A percentile compares a stretch with the other conserved stretches of the same genome.
Conservation (phyloP, 2,888 invertebrate species). For the Melangyna quadrimaculata region DNA sequence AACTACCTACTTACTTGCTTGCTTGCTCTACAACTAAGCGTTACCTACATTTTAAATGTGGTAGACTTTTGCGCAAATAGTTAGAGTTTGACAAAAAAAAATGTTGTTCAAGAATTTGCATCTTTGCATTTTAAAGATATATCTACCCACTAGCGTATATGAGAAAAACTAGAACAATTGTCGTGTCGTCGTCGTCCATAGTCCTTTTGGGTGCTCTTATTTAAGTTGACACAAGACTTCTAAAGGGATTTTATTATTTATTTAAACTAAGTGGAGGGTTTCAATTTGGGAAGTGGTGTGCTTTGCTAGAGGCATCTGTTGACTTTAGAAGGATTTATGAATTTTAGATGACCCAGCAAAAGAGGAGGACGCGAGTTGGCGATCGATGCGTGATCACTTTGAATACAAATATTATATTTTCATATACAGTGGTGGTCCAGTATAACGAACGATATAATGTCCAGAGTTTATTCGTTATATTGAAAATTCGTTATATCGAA, state of each 20-base stretch:
- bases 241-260: not conserved
- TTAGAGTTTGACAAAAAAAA: not conserved
- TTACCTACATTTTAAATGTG: slow-evolving; percentile 8
- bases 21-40: not conserved
- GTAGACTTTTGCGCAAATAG: slow-evolving; percentile 19
- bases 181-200: slow-evolving; percentile 36
- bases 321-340: not conserved
- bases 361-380: no score
- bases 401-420: no score
- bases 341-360: not conserved
- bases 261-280: not conserved
- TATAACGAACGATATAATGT: no score
- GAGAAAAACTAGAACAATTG: slow-evolving; percentile 42
- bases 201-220: slow-evolving; percentile 2
- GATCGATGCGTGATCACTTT: no score
- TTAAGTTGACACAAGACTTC: slow-evolving; percentile 17
- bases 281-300: not conserved
- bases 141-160: no score
- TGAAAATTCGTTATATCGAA: no score
- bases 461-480: no score
- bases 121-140: slow-evolving; percentile 14
- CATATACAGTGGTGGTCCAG: no score
- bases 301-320: not conserved
- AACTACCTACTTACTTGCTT: not conserved
- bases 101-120: slow-evolving; percentile 21